Evolutionary conservation across 2,888 invertebrate genomes (phyloP), one percentile per base, ranked within the genome.

Genomic region (Epirrita christyi): DNA sequence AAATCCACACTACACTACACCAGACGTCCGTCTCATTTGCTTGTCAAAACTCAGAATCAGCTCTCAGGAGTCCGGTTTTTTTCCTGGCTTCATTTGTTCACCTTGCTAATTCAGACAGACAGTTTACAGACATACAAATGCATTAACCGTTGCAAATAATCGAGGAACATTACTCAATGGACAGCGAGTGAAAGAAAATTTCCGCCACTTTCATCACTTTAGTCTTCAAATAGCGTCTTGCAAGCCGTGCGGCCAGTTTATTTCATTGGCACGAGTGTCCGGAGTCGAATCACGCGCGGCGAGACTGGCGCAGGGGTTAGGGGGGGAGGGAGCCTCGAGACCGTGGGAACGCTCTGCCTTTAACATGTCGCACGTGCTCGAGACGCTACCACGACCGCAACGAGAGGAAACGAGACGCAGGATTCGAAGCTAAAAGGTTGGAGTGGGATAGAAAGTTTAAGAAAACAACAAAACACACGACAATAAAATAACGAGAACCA

Each of bases 341-440:
- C 90, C 92, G 92, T 92, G 92, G 91, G 92, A 92, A 92, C 87
- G 91, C 80, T 86, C 85, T 88, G 92, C 89, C 90, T 90, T 92
- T 91, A 91, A 88, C 90, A 84, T 83, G 86, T 86, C 90, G 91
- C 92, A 91, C 92, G 92, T 92, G 92, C 91, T 88, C 59, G 78
- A 81, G 79, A 83, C 82, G 86, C 63, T 67, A 64, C 61, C 67
- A 62, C 82, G 72, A 71, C 78, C 76, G 68, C 76, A 69, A 67
- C 75, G 65, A 78, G 86, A 72, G 65, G 62, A 71, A 88, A 59
- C 68, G 76, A 75, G 87, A 86, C 79, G 68, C 70, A 71, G 59
- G 56, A 68, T 66, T 21, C 21, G 14, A 21, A 21, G 10, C 8
- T 6, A 28, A 6, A 46, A 64, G 40, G 53, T 40, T 57, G 37